Evolutionary conservation across 2,797 vertebrate genomes (phyloP), one percentile per base, ranked within the genome.

Genomic region (Sparidentex hasta): DNA sequence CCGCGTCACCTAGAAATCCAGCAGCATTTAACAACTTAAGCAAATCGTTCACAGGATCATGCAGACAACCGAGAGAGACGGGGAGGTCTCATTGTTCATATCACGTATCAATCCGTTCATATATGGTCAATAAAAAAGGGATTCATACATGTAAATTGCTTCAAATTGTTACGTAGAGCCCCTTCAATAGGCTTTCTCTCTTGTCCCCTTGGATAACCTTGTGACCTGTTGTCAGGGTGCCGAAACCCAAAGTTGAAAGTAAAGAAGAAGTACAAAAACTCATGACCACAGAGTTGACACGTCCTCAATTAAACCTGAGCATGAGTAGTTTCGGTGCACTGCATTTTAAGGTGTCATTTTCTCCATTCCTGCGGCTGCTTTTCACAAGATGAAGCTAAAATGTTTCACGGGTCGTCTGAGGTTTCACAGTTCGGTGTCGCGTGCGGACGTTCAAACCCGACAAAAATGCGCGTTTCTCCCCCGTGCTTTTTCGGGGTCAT

Each of bases 401-500:
- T n/a, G 5, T 47, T 41, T 63, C 8, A 23, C 20, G 13, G 25
- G 23, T 8, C 48, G 55, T n/a, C 12, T 11, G 46, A 18, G 25
- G 14, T 82, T 55, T 78, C 51, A 20, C 48, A 58, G 29, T 16
- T 66, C 50, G 25, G 14, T 62, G 44, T 51, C 25, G 20, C 2
- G 44, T 14, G 63, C 11, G 5, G 46, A 58, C 21, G 20, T 54
- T 54, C 7, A 47, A 73, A 77, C 50, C 43, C 11, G 8, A 38
- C 38, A 11, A 38, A 38, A 38, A 38, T 38, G 38, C 9, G 9
- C 38, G 7, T 38, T 38, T 2, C 38, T 47, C 58, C 56, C 55
- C 55, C 6, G 11, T 25, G 25, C 38, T 55, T 33, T 68, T 81
- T 66, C 17, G 43, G 73, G 44, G 68, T 80, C 69, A 43, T 59